Base-by-base conservation (phyloP, 92 coral and sea anemone genomes). In the Porites evermanni region DNA sequence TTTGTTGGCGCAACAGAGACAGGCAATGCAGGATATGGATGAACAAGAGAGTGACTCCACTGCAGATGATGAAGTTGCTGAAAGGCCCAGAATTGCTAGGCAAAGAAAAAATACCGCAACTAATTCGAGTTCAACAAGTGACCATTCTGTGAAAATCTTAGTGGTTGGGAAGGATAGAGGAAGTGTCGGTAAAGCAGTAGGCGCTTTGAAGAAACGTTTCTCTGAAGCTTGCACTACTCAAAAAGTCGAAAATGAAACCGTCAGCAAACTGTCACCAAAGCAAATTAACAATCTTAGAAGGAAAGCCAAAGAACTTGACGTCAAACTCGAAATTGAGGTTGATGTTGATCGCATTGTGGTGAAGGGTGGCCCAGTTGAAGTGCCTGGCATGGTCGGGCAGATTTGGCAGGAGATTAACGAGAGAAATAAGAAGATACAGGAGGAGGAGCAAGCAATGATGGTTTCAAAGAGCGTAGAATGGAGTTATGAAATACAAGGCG, bases 341-440 rank as follows among this genome's bases (percentile, higher is more conserved):
- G 75, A 84, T n/a, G 60, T 60, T 16, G 68, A 77, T 67, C 89
- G 92, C 10, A 70, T 93, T 59, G 87, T 70, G 23, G 92, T 93
- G 52, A 86, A 90, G 24, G 96, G 96, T 1, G 89, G 75, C 19
- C 79, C 94, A 21, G 86, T 64, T 18, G 94, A 91, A 68, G 94
- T 93, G 20, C 70, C 90, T 9, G 75, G 24, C 6, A 81, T 93
- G 47, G 75, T 90, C 10, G 90, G 88, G 21, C 75, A 87, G 52
- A 75, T 93, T 56, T 90, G 90, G 94, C 24, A 77, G 12, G 94
- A 72, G 70, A 88, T 93, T 7, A 87, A 90, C 23, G 86, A 88
- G 65, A 70, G 94, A 61, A 78, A 63, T 38, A 88, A 87, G 38
- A 87, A 79, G 78, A 52, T 47, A 52, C 12, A 16, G 56, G 64